Evolutionary conservation across 1,140 invertebrate genomes (phyloP).

Genomic region (Phthorimaea operculella): DNA sequence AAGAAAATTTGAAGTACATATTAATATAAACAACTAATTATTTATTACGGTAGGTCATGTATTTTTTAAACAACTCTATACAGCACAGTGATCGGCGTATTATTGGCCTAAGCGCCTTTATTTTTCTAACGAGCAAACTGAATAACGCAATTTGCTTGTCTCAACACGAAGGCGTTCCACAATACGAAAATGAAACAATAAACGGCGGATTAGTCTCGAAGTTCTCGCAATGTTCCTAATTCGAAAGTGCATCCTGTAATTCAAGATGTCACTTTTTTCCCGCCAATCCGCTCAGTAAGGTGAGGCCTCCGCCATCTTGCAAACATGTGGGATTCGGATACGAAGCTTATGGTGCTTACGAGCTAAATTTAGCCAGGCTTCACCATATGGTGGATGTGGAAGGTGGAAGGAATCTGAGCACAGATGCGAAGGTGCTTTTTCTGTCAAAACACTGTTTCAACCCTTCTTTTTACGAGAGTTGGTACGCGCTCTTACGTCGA

Average conservation of each 20-base stretch:
- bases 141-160: no score
- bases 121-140: no score
- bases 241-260: slow-evolving; percentile 56
- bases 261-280: slow-evolving; percentile 52
- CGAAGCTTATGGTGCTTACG: slow-evolving; percentile 20
- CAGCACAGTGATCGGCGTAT: no score
- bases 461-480: slow-evolving; percentile 20
- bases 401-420: slow-evolving; percentile 39
- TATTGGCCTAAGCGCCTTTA: no score
- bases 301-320: slow-evolving; percentile 51
- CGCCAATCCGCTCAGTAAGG: slow-evolving; percentile 45
- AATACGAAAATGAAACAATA: neutral
- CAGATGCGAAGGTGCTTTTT: slow-evolving; percentile 17
- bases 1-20: no score
- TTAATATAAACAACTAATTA: no score
- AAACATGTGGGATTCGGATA: slow-evolving; percentile 49
- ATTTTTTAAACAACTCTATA: no score
- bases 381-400: slow-evolving; percentile 48
- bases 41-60: no score
- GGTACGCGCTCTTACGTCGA: neutral
- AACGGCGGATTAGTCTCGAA: neutral
- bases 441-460: slow-evolving; percentile 35
- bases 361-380: slow-evolving; percentile 49
- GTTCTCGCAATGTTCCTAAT: slow-evolving; percentile 23
- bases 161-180: neutral